Conservation (phyloP, 2,797 vertebrate genomes). For the Pampus argenteus region DNA sequence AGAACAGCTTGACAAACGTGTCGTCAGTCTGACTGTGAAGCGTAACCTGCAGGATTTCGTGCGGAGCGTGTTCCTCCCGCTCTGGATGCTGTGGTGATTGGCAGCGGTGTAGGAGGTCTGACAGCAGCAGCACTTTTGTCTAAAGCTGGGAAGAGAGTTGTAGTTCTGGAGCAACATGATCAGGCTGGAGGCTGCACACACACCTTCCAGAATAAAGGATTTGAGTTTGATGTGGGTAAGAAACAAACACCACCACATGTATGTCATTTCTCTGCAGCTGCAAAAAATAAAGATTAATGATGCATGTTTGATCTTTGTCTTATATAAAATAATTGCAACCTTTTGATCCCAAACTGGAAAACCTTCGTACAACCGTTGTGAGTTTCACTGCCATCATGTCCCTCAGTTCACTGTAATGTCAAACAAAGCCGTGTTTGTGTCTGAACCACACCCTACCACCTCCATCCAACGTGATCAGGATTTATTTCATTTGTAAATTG, state of each 20-base stretch:
- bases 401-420: too few relatives aligned
- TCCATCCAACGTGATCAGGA: too few relatives aligned
- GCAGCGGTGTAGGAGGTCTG: constrained; percentile 85
- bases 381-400: too few relatives aligned
- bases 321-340: not conserved
- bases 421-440: too few relatives aligned
- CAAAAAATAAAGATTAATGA: not conserved
- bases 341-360: too few relatives aligned
- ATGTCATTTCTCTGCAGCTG: not conserved
- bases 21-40: not conserved
- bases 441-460: too few relatives aligned
- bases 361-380: too few relatives aligned
- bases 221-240: constrained; percentile 88
- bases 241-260: not conserved
- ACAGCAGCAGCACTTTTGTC: constrained; percentile 79
- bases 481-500: too few relatives aligned
- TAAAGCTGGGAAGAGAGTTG: constrained; percentile 83
- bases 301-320: not conserved
- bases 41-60: constrained; percentile 68
- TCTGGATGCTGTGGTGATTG: constrained; percentile 85
- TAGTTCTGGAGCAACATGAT: constrained; percentile 86
- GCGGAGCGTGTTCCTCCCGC: constrained; percentile 69
- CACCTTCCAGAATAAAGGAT: constrained; percentile 84
- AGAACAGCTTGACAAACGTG: not conserved
- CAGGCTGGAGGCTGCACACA: constrained; percentile 87